These are phyloP conservation scores for Myocastor coypus DNA, from an alignment of 2,113 vertebrate species.

Conservation along the genomic window DNA sequence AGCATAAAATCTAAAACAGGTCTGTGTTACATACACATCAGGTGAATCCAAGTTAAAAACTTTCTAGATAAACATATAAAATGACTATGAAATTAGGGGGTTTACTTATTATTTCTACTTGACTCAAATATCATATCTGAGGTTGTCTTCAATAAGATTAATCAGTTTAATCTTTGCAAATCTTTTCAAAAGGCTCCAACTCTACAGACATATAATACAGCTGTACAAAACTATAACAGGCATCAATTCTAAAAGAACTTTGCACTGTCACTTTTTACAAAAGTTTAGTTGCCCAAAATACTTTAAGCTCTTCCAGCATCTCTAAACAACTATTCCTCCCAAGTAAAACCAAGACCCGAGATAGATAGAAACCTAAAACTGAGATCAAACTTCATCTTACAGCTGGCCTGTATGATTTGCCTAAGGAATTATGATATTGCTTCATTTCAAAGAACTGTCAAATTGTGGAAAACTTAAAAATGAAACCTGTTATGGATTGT, in stretches of 20 bases:
- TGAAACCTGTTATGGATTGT: background rate
- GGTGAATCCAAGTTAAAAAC: background rate
- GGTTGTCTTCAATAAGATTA: background rate
- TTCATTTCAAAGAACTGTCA: constrained; percentile 9
- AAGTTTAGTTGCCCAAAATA: background rate
- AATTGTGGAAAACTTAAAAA: constrained; percentile 28
- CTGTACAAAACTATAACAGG: background rate
- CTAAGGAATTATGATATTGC: background rate
- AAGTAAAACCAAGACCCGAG: constrained; percentile 26
- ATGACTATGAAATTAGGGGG: background rate
- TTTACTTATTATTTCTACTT: constrained; percentile 26
- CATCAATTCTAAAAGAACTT: constrained; percentile 1
- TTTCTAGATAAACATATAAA: constrained; percentile 4
- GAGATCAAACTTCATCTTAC: background rate
- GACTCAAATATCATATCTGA: background rate
- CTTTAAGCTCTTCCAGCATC: background rate
- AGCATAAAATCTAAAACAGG: constrained; percentile 25
- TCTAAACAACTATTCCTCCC: background rate
- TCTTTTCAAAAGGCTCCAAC: background rate
- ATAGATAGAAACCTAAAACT: constrained; percentile 27
- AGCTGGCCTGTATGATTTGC: background rate
- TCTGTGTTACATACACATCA: background rate
- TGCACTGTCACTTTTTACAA: background rate
- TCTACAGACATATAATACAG: background rate
- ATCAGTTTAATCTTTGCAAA: constrained; percentile 15